A percentile compares a stretch with the other conserved stretches of the same genome.
Evolutionary conservation across 2,888 invertebrate genomes (phyloP).

Genomic region (Terebella lapidaria): DNA sequence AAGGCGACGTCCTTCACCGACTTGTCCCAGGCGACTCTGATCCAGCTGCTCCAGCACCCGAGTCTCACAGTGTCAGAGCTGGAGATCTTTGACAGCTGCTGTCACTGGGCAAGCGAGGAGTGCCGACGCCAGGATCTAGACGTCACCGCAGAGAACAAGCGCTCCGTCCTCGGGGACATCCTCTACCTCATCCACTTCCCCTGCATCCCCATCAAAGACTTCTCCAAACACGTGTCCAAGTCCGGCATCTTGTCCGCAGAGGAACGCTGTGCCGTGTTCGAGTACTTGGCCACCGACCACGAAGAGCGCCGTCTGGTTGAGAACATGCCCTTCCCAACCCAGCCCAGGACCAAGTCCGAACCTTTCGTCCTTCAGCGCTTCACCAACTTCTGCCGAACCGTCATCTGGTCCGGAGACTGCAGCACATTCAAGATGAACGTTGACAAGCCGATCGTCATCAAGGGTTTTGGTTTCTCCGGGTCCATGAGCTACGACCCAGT

Average conservation of each 20-base stretch:
- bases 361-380: conserved; percentile 16
- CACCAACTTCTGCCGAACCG: conserved; percentile 15
- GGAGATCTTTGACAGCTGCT: conserved; percentile 28
- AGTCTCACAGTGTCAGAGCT: conserved; percentile 61
- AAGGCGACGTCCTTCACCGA: conserved; percentile 60
- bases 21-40: conserved; percentile 63
- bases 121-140: conserved; percentile 31
- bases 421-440: conserved; percentile 20
- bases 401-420: conserved; percentile 21
- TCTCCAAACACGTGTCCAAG: conserved; percentile 16
- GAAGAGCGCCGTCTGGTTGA: background rate
- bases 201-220: conserved; percentile 25
- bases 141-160: conserved; percentile 27
- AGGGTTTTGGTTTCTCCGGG: conserved; percentile 19
- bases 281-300: conserved; percentile 16
- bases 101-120: conserved; percentile 33
- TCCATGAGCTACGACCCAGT: conserved; percentile 20
- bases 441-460: conserved; percentile 15
- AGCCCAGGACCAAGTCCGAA: conserved; percentile 5
- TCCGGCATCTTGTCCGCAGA: conserved; percentile 14
- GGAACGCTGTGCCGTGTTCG: conserved; percentile 20
- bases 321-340: conserved; percentile 8
- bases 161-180: conserved; percentile 29
- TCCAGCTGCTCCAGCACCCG: conserved; percentile 65
- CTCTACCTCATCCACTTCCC: conserved; percentile 36